A percentile compares a stretch with the other conserved stretches of the same genome.
Conservation (phyloP, 2,888 invertebrate species). For the Limnephilus lunatus region DNA sequence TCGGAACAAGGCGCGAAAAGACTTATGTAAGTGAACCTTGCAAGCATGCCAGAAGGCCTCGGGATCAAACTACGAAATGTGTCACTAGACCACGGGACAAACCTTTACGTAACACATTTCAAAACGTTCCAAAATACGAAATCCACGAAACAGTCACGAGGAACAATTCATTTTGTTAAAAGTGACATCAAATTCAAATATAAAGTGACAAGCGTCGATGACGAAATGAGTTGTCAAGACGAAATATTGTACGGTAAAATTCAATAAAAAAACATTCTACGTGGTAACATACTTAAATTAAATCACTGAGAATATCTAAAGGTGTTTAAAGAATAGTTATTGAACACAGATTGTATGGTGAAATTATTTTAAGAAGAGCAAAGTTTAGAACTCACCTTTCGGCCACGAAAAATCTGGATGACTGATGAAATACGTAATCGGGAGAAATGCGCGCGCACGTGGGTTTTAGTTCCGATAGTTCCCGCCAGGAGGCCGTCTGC, state of each 20-base stretch:
- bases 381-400: constrained; percentile 36
- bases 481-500: constrained; percentile 27
- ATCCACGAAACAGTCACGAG: not conserved
- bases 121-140: not conserved
- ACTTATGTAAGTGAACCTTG: constrained; percentile 41
- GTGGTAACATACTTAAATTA: not conserved
- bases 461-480: constrained; percentile 45
- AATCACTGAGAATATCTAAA: not conserved
- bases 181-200: constrained; percentile 23
- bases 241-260: not conserved
- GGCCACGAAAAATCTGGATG: constrained; percentile 35
- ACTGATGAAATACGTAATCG: constrained; percentile 53
- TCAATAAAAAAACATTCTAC: not conserved
- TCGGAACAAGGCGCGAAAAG: constrained; percentile 19
- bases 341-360: not conserved
- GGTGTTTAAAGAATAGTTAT: not conserved
- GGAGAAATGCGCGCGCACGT: constrained; percentile 59
- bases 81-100: constrained; percentile 61
- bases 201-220: constrained; percentile 26
- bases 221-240: not conserved
- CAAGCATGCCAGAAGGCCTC: constrained; percentile 43
- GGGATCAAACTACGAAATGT: constrained; percentile 47
- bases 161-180: not conserved
- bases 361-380: constrained; percentile 22
- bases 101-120: constrained; percentile 56